Conservation (phyloP, 92 coral and sea anemone species). For the Paramuricea clavata region DNA sequence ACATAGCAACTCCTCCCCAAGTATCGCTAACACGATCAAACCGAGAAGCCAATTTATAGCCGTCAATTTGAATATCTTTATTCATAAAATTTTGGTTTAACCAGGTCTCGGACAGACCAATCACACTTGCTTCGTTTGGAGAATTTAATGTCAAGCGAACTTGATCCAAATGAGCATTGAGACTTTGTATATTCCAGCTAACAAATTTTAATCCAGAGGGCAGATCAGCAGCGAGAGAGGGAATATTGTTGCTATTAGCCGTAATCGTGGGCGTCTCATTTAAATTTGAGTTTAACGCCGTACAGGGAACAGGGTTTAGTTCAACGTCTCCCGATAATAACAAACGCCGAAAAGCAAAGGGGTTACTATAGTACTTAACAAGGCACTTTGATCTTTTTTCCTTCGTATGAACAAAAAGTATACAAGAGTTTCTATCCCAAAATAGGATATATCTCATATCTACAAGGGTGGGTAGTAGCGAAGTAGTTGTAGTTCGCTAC, state of each 20-base stretch:
- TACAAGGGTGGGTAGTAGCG: too few relatives aligned
- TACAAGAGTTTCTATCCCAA: conserved; percentile 31
- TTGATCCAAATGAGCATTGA: conserved; percentile 24
- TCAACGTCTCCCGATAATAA: conserved; percentile 30
- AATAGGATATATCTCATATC: conserved; percentile 20
- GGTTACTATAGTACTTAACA: conserved; percentile 20
- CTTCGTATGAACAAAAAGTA: conserved; percentile 29
- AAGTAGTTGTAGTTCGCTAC: too few relatives aligned
- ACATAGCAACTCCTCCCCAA: conserved; percentile 14
- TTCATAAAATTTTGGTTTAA: conserved; percentile 3
- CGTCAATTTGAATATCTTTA: neutral
- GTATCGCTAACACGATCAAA: neutral
- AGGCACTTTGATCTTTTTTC: conserved; percentile 11
- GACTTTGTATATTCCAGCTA: conserved; percentile 26
- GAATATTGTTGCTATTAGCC: conserved; percentile 4
- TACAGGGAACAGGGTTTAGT: conserved; percentile 25
- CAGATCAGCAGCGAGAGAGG: conserved; percentile 15
- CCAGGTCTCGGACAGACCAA: conserved; percentile 19
- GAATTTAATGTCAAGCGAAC: conserved; percentile 7
- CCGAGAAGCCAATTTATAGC: conserved; percentile 12
- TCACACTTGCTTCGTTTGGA: conserved; percentile 6
- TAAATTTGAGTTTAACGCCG: neutral
- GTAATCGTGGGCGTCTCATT: neutral
- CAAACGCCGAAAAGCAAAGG: conserved; percentile 23
- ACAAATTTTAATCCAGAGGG: conserved; percentile 1